A percentile compares a stretch with the other conserved stretches of the same genome.
Evolutionary conservation across 37 sponge, comb jelly and placozoan species (phyloP).

Genomic region (Corticium candelabrum): DNA sequence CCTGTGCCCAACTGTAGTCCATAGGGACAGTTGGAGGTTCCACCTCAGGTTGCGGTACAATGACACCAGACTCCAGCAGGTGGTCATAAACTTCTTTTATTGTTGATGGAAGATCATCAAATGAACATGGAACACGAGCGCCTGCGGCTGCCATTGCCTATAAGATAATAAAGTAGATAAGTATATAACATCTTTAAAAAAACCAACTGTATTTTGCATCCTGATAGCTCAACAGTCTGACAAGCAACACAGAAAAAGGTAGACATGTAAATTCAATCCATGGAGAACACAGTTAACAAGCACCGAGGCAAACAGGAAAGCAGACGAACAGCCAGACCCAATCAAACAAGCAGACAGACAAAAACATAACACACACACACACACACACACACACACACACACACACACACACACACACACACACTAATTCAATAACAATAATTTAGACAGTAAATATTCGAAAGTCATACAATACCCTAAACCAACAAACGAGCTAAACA

Average conservation of each 20-base stretch:
- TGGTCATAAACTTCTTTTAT: slow-evolving; percentile 86
- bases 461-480: background rate
- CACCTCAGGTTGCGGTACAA: slow-evolving; percentile 68
- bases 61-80: slow-evolving; percentile 54
- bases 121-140: slow-evolving; percentile 84
- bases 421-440: slow-evolving; percentile 3
- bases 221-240: no score
- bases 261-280: background rate
- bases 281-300: background rate
- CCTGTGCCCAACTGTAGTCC: slow-evolving; percentile 95
- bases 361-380: no score
- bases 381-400: slow-evolving; percentile 6
- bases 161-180: no score
- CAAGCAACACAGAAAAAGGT: no score
- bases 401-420: no score
- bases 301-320: background rate
- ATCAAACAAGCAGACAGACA: no score
- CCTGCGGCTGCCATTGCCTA: slow-evolving; percentile 77
- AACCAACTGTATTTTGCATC: no score
- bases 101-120: slow-evolving; percentile 68
- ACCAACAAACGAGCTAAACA: slow-evolving; percentile 1
- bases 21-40: slow-evolving; percentile 88
- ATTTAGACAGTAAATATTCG: background rate
- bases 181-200: no score
- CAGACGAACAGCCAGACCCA: background rate